Conservation (phyloP, 23 tunicate genomes). For the Pegea sp. region DNA sequence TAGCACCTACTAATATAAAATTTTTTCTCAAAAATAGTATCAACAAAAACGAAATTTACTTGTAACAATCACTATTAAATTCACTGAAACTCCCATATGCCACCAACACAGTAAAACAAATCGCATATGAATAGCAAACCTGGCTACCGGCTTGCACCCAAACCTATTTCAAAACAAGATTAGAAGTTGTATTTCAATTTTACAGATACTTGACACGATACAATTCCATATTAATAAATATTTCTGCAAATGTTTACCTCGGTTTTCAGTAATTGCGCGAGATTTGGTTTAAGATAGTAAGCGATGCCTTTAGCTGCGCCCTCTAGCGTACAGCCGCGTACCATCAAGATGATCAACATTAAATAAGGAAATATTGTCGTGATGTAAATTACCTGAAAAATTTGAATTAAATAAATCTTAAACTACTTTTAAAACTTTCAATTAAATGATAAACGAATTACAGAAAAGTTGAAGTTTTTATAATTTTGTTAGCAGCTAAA, state of each 20-base stretch:
- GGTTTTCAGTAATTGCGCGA: constrained; percentile 26
- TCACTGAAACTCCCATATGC: constrained; percentile 46
- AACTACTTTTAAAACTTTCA: too few relatives aligned
- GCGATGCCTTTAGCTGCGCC: constrained; percentile 33
- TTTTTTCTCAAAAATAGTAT: too few relatives aligned
- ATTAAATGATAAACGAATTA: constrained; percentile 35
- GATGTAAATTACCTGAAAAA: too few relatives aligned
- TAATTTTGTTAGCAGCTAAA: not conserved
- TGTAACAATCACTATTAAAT: constrained; percentile 34
- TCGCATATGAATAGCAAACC: constrained; percentile 53
- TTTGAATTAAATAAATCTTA: too few relatives aligned
- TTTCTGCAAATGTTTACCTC: constrained; percentile 2
- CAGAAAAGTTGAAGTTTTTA: not conserved
- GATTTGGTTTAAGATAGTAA: constrained; percentile 34
- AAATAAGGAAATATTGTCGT: constrained; percentile 47
- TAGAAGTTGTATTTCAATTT: too few relatives aligned
- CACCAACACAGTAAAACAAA: constrained; percentile 30
- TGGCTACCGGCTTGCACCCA: constrained; percentile 64
- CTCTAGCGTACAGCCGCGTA: constrained; percentile 26
- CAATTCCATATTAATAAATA: constrained; percentile 1
- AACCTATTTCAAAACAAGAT: constrained; percentile 6
- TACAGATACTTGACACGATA: too few relatives aligned
- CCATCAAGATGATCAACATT: constrained; percentile 14
- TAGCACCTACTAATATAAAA: too few relatives aligned
- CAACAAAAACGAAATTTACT: too few relatives aligned